Evolutionary conservation across 2,888 invertebrate species (phyloP).

Genomic region (Fissipunctia ypsillon): DNA sequence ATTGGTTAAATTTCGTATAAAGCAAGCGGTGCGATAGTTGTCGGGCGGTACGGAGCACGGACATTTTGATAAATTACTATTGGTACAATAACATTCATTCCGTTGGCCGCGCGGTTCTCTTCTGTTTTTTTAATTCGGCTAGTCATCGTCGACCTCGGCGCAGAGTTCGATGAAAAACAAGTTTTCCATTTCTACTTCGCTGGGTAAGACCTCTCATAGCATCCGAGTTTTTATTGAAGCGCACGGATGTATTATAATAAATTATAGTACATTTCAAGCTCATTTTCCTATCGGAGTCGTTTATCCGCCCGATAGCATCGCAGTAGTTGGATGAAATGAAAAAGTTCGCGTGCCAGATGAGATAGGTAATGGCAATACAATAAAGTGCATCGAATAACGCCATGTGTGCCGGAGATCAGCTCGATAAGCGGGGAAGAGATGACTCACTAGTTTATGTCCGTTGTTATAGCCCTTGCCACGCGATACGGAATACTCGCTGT

Average conservation of each 20-base stretch:
- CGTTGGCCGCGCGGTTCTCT: slow-evolving; percentile 74
- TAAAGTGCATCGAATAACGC: slow-evolving; percentile 73
- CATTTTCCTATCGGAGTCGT: slow-evolving; percentile 62
- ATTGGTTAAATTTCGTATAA: slow-evolving; percentile 75
- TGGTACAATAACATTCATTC: slow-evolving; percentile 84
- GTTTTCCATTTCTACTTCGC: slow-evolving; percentile 76
- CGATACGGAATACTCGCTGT: slow-evolving; percentile 60
- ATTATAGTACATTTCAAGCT: slow-evolving; percentile 46
- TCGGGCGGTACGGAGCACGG: slow-evolving; percentile 72
- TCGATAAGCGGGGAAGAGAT: slow-evolving; percentile 73
- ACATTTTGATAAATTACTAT: slow-evolving; percentile 88
- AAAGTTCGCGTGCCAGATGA: slow-evolving; percentile 68
- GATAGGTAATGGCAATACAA: slow-evolving; percentile 68
- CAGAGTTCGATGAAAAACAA: slow-evolving; percentile 76
- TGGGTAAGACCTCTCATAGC: slow-evolving; percentile 71
- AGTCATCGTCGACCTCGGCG: slow-evolving; percentile 79
- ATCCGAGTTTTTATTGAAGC: slow-evolving; percentile 63
- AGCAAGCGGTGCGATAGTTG: slow-evolving; percentile 71
- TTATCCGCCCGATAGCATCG: slow-evolving; percentile 63
- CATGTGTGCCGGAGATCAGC: slow-evolving; percentile 76
- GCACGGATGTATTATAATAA: slow-evolving; percentile 55
- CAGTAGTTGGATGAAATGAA: slow-evolving; percentile 57
- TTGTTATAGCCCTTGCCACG: slow-evolving; percentile 69
- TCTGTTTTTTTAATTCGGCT: slow-evolving; percentile 81
- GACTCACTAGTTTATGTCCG: slow-evolving; percentile 75